Evolutionary conservation across 1,140 invertebrate species (phyloP), one percentile per base, ranked within the genome.

Genomic region (Drosophila ficusphila): DNA sequence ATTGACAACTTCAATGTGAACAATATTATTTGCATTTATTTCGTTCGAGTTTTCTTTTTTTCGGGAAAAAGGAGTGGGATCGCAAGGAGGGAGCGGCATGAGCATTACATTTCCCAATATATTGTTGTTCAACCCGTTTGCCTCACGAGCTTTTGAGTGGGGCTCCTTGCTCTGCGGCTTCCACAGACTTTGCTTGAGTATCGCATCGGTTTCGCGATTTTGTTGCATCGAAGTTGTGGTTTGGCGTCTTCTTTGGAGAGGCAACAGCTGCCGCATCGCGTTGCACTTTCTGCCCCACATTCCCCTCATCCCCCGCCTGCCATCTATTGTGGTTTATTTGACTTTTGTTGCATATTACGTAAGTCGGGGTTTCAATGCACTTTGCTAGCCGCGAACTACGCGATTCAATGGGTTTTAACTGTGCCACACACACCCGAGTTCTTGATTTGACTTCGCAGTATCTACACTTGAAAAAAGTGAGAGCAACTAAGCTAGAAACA

Each of bases 1-100:
- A 83, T 79, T 83, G 79, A 86, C 76, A 76, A 72, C 58, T 79
- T 71, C 68, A 71, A 86, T 76, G 53, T 46, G 71, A 76, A 79
- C 79, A 60, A 68, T 56, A 68, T 76, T 79, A 76, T 79, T 83
- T 83, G 81, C 81, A 86, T 86, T 86, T 79, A 86, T 71, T 71
- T 41, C 14, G 34, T 33, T 38, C 34, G 21, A 21, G 27, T 62
- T 36, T 39, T 48, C 44, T 34, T 60, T 70, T 51, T 41, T 38
- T n/a, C n/a, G 19, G 44, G 14, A 11, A 42, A 29, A 65, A 33
- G 44, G n/a, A 64, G 36, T 14, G 51, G 19, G 34, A n/a, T 9
- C 8, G 44, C 18, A 21, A 38, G 25, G 9, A 46, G 7, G 7
- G n/a, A 16, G 11, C n/a, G 34, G 9, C 29, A 38, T 18, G 16